Conservation (phyloP, 2,113 vertebrate genomes). For the Onychostruthus taczanowskii region DNA sequence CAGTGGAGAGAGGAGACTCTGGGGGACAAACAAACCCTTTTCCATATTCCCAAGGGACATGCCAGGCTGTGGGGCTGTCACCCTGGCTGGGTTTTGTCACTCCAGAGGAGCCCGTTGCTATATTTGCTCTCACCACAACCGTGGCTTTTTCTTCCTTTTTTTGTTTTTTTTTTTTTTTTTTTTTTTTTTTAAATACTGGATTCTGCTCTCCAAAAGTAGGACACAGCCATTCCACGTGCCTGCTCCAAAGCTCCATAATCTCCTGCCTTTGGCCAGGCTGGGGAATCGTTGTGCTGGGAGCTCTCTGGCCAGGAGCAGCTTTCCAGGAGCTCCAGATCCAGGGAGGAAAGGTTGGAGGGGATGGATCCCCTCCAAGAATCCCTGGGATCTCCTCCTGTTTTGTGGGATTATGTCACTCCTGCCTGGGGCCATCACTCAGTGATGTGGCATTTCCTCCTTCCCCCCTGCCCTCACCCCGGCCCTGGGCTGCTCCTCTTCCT, state of each 20-base stretch:
- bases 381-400: not conserved
- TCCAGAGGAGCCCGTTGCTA: not conserved
- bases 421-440: rapidly evolving
- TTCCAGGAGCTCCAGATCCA: rapidly evolving
- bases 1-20: not conserved
- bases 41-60: not conserved
- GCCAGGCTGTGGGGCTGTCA: not conserved
- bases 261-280: not conserved
- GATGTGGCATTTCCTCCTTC: rapidly evolving
- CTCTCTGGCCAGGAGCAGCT: not conserved
- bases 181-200: not conserved
- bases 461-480: rapidly evolving
- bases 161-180: too few species aligned
- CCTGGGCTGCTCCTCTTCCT: not conserved
- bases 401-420: rapidly evolving
- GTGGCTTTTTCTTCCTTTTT: not conserved
- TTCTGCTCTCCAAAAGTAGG: constrained; percentile 45
- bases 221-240: constrained; percentile 15
- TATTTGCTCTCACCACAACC: not conserved
- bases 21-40: not conserved
- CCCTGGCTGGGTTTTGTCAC: not conserved
- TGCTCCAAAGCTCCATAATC: constrained; percentile 40
- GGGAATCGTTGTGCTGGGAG: rapidly evolving
- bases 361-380: rapidly evolving
- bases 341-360: rapidly evolving